Evolutionary conservation across 1,140 invertebrate species (phyloP).

Genomic region (Drosophila ananassae): DNA sequence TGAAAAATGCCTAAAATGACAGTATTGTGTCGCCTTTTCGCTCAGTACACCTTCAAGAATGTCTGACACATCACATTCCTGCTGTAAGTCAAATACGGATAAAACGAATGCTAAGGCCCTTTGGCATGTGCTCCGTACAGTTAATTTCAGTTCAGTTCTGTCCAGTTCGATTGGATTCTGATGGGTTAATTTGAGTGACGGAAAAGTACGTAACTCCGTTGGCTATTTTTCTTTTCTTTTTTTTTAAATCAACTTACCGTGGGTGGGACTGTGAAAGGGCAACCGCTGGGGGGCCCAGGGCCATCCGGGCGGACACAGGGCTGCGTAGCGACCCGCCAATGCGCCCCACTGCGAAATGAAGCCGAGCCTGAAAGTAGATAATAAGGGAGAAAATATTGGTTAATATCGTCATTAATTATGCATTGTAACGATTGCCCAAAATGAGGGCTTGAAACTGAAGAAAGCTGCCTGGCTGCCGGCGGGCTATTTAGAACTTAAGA

Average conservation of each 20-base stretch:
- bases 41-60: slow-evolving; percentile 23
- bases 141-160: slow-evolving; percentile 15
- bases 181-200: slow-evolving; percentile 19
- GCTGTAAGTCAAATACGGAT: slow-evolving; percentile 25
- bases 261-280: slow-evolving; percentile 84
- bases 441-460: slow-evolving; percentile 14
- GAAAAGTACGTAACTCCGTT: slow-evolving; percentile 29
- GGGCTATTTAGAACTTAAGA: slow-evolving; percentile 30
- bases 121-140: slow-evolving; percentile 27
- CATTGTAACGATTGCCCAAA: slow-evolving; percentile 50
- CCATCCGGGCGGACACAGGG: slow-evolving; percentile 86
- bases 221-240: slow-evolving; percentile 6
- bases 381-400: slow-evolving; percentile 33
- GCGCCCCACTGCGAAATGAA: slow-evolving; percentile 92
- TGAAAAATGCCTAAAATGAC: not conserved
- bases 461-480: not conserved
- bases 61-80: slow-evolving; percentile 48
- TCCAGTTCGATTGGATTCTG: slow-evolving; percentile 6
- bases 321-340: slow-evolving; percentile 88
- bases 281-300: slow-evolving; percentile 85
- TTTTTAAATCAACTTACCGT: slow-evolving; percentile 74
- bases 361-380: slow-evolving; percentile 88
- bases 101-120: slow-evolving; percentile 42
- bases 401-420: slow-evolving; percentile 65
- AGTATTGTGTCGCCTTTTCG: not conserved